A percentile compares a stretch with the other conserved stretches of the same genome.
Evolutionary conservation across 64 coral and sea anemone genomes (phyloP).

Genomic region (Montipora foliosa): DNA sequence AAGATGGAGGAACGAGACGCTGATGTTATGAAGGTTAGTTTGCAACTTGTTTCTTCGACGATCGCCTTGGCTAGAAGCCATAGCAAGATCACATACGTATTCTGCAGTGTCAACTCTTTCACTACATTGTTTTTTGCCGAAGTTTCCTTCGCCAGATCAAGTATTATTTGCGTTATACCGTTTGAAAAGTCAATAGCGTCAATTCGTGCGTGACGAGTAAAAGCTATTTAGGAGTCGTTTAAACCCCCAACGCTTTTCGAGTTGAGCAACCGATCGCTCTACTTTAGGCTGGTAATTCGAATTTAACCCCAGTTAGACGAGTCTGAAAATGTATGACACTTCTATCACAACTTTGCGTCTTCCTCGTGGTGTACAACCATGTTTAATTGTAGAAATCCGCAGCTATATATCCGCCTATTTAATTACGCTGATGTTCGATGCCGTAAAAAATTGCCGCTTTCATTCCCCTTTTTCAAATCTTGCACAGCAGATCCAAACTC

Average conservation of each 20-base stretch:
- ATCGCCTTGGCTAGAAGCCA: background rate
- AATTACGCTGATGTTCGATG: no score
- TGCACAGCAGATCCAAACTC: no score
- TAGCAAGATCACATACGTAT: background rate
- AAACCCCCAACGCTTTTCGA: background rate
- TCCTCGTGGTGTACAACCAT: background rate
- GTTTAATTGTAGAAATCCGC: no score
- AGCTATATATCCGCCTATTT: no score
- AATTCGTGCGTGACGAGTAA: constrained; percentile 38
- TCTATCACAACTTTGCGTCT: background rate
- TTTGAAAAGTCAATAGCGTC: constrained; percentile 34
- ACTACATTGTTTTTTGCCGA: background rate
- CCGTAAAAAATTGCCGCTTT: no score
- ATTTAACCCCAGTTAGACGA: background rate
- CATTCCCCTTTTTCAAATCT: no score
- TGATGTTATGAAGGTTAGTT: constrained; percentile 89
- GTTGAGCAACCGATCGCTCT: background rate
- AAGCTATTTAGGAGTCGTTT: background rate
- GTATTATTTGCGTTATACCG: background rate
- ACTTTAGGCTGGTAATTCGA: background rate
- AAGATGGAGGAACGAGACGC: constrained; percentile 92
- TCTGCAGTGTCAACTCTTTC: background rate
- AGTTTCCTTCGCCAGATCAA: background rate
- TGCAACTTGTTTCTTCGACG: background rate
- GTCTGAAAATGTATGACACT: background rate